These are phyloP conservation scores for Lampris incognitus DNA, from an alignment of 2,113 vertebrate species.

Conservation along the genomic window DNA sequence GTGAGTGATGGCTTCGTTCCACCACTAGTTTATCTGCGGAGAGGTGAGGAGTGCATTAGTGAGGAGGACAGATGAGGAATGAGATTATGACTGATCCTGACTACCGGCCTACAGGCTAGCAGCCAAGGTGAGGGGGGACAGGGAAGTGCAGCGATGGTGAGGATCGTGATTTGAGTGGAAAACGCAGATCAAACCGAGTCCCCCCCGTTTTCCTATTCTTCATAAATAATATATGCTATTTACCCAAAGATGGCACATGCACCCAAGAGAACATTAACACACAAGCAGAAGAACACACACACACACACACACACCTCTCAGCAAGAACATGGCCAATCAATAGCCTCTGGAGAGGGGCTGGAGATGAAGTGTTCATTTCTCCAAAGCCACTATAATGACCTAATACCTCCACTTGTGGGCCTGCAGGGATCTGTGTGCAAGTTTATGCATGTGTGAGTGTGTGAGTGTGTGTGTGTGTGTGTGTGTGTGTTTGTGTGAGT, in stretches of 20 bases:
- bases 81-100: not conserved
- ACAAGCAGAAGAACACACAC: not conserved
- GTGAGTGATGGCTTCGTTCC: not conserved
- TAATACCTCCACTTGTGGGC: slow-evolving; percentile 27
- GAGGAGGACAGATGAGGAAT: not conserved
- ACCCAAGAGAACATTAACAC: slow-evolving; percentile 28
- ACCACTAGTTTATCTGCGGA: not conserved
- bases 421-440: slow-evolving; percentile 23
- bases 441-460: slow-evolving; percentile 14
- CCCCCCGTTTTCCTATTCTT: slow-evolving; percentile 4
- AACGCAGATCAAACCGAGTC: not conserved
- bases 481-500: not conserved
- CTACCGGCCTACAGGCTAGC: not conserved
- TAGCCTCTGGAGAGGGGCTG: slow-evolving; percentile 35
- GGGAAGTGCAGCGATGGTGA: not conserved
- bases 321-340: slow-evolving; percentile 43
- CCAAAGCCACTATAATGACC: slow-evolving; percentile 60
- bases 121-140: not conserved
- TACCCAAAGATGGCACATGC: slow-evolving; percentile 10
- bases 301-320: slow-evolving; percentile 15
- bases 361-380: slow-evolving; percentile 62
- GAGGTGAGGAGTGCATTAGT: not conserved
- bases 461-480: not conserved
- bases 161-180: not conserved
- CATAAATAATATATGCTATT: slow-evolving; percentile 19